Percentiles rank a stretch among this genome's conserved stretches.
Evolutionary conservation across 2,888 invertebrate species (phyloP).

Genomic region (Callinectes sapidus): DNA sequence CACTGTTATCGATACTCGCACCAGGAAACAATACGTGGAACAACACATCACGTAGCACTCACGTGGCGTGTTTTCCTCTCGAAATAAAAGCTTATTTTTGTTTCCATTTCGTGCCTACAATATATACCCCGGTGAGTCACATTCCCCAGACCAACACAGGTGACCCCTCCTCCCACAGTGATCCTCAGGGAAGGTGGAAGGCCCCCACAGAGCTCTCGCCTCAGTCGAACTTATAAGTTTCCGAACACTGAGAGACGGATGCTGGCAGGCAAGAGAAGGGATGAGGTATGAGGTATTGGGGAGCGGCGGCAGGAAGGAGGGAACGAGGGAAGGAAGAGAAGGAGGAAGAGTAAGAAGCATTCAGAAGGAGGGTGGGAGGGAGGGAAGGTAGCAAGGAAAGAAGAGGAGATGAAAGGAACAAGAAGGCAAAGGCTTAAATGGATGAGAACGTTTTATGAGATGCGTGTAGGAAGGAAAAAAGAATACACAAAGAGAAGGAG

Average conservation of each 20-base stretch:
- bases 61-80: neutral
- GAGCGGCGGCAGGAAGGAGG: neutral
- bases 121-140: neutral
- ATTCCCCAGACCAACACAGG: neutral
- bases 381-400: neutral
- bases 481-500: conserved; percentile 6
- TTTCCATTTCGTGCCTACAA: neutral
- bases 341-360: neutral
- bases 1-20: neutral
- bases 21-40: neutral
- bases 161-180: neutral
- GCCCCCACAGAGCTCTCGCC: neutral
- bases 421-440: neutral
- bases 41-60: neutral
- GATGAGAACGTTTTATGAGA: neutral
- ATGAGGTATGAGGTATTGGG: neutral
- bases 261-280: conserved; percentile 26
- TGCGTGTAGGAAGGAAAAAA: conserved; percentile 6
- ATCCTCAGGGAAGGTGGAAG: conserved; percentile 16
- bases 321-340: neutral
- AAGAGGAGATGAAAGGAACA: neutral
- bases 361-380: conserved; percentile 22
- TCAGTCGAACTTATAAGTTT: conserved; percentile 26
- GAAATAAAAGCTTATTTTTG: conserved; percentile 15
- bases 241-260: conserved; percentile 22